Evolutionary conservation across 2,888 invertebrate species (phyloP), one percentile per base, ranked within the genome.

Genomic region (Imbricaverruca yamaguchii): DNA sequence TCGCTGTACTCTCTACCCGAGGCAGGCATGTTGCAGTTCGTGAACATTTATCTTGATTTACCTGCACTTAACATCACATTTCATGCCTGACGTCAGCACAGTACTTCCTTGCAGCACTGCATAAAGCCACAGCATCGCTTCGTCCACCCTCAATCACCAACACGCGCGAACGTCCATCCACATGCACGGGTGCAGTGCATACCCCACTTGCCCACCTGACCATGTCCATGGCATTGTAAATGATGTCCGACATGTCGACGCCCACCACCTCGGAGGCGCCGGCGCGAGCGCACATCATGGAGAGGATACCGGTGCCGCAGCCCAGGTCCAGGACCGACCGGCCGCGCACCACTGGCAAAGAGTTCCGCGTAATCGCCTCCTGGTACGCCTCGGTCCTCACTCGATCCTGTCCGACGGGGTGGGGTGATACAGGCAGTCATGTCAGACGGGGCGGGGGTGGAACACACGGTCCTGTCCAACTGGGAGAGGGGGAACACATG

Each of bases 271-370:
- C 92, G 9, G 94, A 91, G 0, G 99, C 99, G 15, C 99, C 99
- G 8, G 99, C 97, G 88, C 97, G 98, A 0, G 99, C 99, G 57
- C 98, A 98, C 89, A 99, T 99, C 98, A 99, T 99, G 61, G 97
- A 97, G 80, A 99, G 90, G 86, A 99, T 99, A 74, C 98, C 99
- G 0, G 99, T 99, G 15, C 99, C 99, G 87, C 98, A 98, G 15
- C 99, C 99, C 84, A 99, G 96, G 88, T 99, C 99, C 85, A 99
- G 90, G 18, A 99, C 99, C 53, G 92, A 90, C 88, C 96, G 96
- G 69, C 91, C 92, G 90, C 91, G 87, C 74, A 87, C 79, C 11
- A 82, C 53, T 7, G 80, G 25, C 23, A 23, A 13, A 15, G 83
- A 53, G 81, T 84, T 84, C 9, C 81, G 80, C 67, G 82, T 25